phyloP scores from a whole-genome alignment of 2,113 vertebrate species.

The Stigmatopora nigra region DNA sequence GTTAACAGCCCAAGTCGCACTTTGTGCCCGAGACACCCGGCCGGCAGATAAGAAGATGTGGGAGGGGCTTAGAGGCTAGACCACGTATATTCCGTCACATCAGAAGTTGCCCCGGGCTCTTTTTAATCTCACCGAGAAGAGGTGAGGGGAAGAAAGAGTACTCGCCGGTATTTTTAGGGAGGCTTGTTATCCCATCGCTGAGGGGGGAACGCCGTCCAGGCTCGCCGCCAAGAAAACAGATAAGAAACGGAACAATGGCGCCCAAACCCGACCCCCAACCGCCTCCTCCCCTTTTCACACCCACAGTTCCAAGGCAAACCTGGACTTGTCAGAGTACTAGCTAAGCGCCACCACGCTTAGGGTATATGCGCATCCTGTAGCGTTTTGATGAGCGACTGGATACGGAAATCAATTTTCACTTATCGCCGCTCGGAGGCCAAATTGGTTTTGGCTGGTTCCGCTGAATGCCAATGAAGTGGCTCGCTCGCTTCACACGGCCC shows the following conservation, averaged over 20 bases:
- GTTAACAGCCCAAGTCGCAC: constrained; percentile 53
- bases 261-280: constrained; percentile 7
- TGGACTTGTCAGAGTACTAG: constrained; percentile 6
- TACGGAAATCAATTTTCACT: constrained; percentile 1
- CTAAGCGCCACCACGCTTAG: background rate
- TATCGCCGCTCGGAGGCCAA: background rate
- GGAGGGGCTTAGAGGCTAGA: constrained; percentile 17
- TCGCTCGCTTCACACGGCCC: background rate
- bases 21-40: constrained; percentile 26
- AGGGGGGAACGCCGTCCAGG: constrained; percentile 40
- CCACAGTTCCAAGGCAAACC: background rate
- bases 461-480: background rate
- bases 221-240: constrained; percentile 41
- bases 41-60: constrained; percentile 16
- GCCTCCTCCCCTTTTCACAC: background rate
- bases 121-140: constrained; percentile 48
- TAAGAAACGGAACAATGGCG: constrained; percentile 54
- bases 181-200: constrained; percentile 57
- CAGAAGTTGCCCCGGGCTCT: constrained; percentile 40
- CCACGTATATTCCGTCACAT: constrained; percentile 39
- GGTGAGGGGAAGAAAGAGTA: constrained; percentile 50
- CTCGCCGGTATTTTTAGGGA: constrained; percentile 63
- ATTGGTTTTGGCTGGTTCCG: background rate
- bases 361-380: background rate
- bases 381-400: background rate